A percentile compares a stretch with the other conserved stretches of the same genome.
Conservation (phyloP, 2,888 invertebrate genomes). For the Troides aeacus region DNA sequence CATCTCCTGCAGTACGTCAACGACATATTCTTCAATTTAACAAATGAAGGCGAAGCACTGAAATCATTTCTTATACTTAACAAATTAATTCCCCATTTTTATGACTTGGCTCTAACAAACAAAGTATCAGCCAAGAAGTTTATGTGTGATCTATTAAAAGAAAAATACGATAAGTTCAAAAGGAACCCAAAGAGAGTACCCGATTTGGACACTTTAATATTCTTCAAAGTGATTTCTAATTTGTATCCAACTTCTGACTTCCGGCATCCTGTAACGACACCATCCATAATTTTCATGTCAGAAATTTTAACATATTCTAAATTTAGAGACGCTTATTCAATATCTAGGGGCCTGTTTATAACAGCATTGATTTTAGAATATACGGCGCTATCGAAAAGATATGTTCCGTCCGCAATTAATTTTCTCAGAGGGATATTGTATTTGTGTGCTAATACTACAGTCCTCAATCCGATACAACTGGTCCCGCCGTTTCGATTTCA, state of each 20-base stretch:
- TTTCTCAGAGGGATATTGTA: slow-evolving; percentile 88
- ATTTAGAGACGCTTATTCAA: slow-evolving; percentile 82
- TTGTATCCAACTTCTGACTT: slow-evolving; percentile 95
- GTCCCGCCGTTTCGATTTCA: slow-evolving; percentile 84
- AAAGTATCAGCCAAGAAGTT: slow-evolving; percentile 84
- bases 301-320: slow-evolving; percentile 85
- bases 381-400: slow-evolving; percentile 87
- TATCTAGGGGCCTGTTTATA: slow-evolving; percentile 89
- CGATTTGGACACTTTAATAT: slow-evolving; percentile 84
- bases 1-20: slow-evolving; percentile 89
- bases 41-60: slow-evolving; percentile 62
- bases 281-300: slow-evolving; percentile 89
- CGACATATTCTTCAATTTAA: slow-evolving; percentile 77
- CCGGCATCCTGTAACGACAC: slow-evolving; percentile 92
- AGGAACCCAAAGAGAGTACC: slow-evolving; percentile 82
- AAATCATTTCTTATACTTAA: slow-evolving; percentile 82
- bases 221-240: slow-evolving; percentile 89
- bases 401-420: slow-evolving; percentile 89
- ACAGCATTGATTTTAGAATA: slow-evolving; percentile 88
- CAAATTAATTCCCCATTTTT: slow-evolving; percentile 79
- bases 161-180: slow-evolving; percentile 84
- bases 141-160: slow-evolving; percentile 84
- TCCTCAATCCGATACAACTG: slow-evolving; percentile 81
- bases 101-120: slow-evolving; percentile 86
- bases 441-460: slow-evolving; percentile 83